phyloP scores from a whole-genome alignment of 2,113 vertebrate genomes.

The Oophaga pumilio region DNA sequence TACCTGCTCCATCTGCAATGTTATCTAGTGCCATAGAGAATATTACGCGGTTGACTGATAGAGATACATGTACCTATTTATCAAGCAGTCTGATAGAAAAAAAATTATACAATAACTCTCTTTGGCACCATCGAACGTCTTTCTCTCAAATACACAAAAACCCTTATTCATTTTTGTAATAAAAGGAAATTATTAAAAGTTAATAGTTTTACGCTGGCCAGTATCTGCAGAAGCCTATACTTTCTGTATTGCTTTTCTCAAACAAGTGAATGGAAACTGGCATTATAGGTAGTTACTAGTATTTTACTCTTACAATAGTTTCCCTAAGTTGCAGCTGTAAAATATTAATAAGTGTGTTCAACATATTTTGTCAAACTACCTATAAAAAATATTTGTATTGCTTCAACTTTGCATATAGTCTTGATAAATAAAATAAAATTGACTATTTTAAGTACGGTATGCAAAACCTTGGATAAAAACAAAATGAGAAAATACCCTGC shows the following conservation, averaged over 20 bases:
- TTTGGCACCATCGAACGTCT: neutral
- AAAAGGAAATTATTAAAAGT: neutral
- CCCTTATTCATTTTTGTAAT: neutral
- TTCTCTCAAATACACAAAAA: neutral
- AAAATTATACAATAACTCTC: constrained; percentile 3
- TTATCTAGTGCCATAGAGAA: neutral
- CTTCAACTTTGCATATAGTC: neutral
- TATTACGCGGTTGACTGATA: neutral
- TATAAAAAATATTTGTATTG: neutral
- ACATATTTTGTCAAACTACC: no score
- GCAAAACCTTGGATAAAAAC: no score
- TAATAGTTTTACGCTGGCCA: neutral
- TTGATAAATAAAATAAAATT: neutral
- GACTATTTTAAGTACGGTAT: no score
- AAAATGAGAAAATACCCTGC: no score
- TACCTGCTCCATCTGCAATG: constrained; percentile 19
- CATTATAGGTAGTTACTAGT: neutral
- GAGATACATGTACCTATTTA: neutral
- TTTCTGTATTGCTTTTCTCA: neutral
- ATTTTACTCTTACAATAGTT: neutral
- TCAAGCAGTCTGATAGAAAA: constrained; percentile 4
- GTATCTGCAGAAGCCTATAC: neutral
- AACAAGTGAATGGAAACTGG: no score
- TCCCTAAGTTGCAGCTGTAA: neutral
- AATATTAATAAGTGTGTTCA: neutral